These are phyloP conservation scores for Pseudeuparius sepicola DNA, from an alignment of 2,888 invertebrate genomes.

Conservation along the genomic window DNA sequence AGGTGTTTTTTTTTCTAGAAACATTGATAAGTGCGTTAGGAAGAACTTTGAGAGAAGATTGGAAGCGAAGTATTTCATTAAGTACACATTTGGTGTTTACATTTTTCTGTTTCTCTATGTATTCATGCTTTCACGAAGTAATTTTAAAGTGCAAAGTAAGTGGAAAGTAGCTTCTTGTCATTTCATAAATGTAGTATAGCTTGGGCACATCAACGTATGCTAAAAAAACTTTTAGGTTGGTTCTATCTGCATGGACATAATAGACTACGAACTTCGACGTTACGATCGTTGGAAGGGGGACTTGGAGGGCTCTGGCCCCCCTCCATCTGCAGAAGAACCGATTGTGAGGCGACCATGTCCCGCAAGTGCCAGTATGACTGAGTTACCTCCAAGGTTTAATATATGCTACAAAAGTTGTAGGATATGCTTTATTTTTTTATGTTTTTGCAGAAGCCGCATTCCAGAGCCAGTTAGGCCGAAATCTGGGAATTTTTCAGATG, in stretches of 20 bases:
- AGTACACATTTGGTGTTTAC: slow-evolving; percentile 94
- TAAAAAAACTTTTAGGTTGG: slow-evolving; percentile 72
- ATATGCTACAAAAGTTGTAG: too few species aligned
- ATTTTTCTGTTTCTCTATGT: slow-evolving; percentile 95
- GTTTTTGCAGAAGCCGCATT: slow-evolving; percentile 47
- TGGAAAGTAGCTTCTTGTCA: too few species aligned
- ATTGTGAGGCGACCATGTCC: slow-evolving; percentile 35
- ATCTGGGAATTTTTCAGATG: slow-evolving; percentile 57
- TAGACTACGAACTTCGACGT: slow-evolving; percentile 88
- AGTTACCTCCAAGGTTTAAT: too few species aligned
- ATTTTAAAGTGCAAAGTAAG: slow-evolving; percentile 87
- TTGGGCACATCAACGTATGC: too few species aligned
- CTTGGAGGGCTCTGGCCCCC: slow-evolving; percentile 45
- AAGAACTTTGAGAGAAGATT: slow-evolving; percentile 92
- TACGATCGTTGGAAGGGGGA: slow-evolving; percentile 88
- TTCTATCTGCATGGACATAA: slow-evolving; percentile 91
- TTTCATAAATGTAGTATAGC: too few species aligned
- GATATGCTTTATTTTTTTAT: too few species aligned
- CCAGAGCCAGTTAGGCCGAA: slow-evolving; percentile 68
- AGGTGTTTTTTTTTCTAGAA: slow-evolving; percentile 48
- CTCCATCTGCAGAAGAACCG: slow-evolving; percentile 35
- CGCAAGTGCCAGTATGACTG: slow-evolving; percentile 44
- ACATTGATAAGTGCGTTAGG: slow-evolving; percentile 91
- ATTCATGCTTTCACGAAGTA: slow-evolving; percentile 88
- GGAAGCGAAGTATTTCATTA: slow-evolving; percentile 91